Evolutionary conservation across 2,113 vertebrate species (phyloP).

Genomic region (Anguilla japonica): DNA sequence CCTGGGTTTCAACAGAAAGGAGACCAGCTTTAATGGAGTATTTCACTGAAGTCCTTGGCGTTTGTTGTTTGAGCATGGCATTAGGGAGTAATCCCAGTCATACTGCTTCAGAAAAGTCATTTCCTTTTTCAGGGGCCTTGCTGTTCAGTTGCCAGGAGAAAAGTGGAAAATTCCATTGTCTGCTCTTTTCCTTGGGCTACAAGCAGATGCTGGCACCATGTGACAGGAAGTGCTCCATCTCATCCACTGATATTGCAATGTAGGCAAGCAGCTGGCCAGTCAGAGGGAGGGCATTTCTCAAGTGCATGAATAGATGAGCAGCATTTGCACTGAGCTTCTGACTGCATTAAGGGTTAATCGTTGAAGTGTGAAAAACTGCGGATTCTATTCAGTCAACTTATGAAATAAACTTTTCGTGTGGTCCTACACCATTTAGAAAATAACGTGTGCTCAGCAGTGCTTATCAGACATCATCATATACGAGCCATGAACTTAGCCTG

Average conservation of each 20-base stretch:
- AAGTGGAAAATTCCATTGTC: not conserved
- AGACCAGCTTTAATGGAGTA: not conserved
- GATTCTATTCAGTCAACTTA: no score
- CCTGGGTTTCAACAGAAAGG: not conserved
- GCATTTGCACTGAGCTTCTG: not conserved
- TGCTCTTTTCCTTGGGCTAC: not conserved
- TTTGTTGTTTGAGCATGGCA: not conserved
- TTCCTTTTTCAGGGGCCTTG: not conserved
- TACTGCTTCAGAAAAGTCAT: not conserved
- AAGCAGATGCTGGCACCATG: not conserved
- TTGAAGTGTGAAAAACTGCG: not conserved
- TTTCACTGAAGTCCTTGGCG: not conserved
- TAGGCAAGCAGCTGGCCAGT: not conserved
- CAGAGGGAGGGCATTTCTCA: not conserved
- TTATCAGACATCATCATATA: not conserved
- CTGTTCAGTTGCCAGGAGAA: not conserved
- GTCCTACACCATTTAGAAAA: not conserved
- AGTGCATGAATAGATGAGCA: not conserved
- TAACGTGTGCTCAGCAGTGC: not conserved
- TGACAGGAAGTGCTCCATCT: not conserved
- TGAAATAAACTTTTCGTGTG: not conserved
- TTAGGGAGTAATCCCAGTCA: not conserved
- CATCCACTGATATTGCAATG: not conserved
- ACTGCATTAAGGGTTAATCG: not conserved
- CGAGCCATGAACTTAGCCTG: not conserved